phyloP scores from a whole-genome alignment of 2,888 invertebrate species.

The Priocnemis perturbator region DNA sequence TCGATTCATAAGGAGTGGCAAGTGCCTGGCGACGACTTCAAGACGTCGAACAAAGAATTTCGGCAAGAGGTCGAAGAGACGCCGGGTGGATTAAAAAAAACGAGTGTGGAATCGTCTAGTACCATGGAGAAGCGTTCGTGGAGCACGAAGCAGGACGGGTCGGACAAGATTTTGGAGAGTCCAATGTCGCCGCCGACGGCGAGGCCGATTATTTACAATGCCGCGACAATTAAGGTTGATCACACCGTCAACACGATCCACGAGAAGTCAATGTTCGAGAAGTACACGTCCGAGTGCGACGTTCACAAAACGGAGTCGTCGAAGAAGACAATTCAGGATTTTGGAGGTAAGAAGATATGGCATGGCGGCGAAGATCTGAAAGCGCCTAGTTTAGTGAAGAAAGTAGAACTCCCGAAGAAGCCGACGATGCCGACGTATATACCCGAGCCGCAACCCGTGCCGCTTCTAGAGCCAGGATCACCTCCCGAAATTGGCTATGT shows the following conservation, averaged over 20 bases:
- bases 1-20: conserved; percentile 66
- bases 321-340: conserved; percentile 73
- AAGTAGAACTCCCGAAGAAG: conserved; percentile 54
- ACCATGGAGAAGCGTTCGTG: conserved; percentile 68
- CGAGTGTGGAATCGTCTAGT: conserved; percentile 68
- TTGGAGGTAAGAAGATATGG: conserved; percentile 76
- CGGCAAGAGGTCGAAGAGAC: conserved; percentile 64
- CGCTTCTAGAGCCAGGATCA: conserved; percentile 80
- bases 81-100: conserved; percentile 65
- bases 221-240: conserved; percentile 73
- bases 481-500: conserved; percentile 83
- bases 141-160: conserved; percentile 65
- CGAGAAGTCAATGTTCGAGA: conserved; percentile 72
- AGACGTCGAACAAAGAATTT: conserved; percentile 64
- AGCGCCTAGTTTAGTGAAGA: conserved; percentile 76
- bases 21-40: conserved; percentile 66
- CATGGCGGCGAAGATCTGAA: conserved; percentile 75
- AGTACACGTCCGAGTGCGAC: conserved; percentile 66
- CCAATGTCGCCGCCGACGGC: conserved; percentile 57
- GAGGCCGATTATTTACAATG: conserved; percentile 73
- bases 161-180: conserved; percentile 46
- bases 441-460: conserved; percentile 8
- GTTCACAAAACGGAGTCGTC: conserved; percentile 61
- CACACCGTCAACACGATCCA: conserved; percentile 69
- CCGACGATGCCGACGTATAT: conserved; percentile 14